phyloP scores from a whole-genome alignment of 2,888 invertebrate genomes.

The Plagodis pulveraria region DNA sequence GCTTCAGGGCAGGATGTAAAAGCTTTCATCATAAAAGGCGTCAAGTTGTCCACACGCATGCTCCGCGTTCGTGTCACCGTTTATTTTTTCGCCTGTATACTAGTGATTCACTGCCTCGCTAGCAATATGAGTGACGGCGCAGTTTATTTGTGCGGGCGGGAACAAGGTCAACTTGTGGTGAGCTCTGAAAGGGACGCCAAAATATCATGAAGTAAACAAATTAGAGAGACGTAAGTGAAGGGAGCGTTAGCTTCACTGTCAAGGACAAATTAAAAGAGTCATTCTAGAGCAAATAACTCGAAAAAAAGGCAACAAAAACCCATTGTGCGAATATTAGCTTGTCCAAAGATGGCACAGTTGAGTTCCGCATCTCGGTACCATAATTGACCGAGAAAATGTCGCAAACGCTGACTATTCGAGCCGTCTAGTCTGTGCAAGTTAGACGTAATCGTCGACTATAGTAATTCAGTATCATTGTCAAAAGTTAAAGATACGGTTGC shows the following conservation, averaged over 20 bases:
- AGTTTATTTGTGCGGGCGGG: slow-evolving; percentile 44
- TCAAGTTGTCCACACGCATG: slow-evolving; percentile 12
- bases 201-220: not conserved
- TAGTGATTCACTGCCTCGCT: slow-evolving; percentile 31
- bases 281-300: no score
- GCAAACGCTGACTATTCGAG: no score
- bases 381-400: no score
- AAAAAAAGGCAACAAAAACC: no score
- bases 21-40: slow-evolving; percentile 17
- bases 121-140: slow-evolving; percentile 43
- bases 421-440: no score
- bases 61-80: slow-evolving; percentile 17
- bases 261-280: not conserved
- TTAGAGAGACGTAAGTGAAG: not conserved
- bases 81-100: slow-evolving; percentile 23
- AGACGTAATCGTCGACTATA: no score
- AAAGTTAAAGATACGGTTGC: no score
- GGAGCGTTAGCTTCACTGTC: not conserved
- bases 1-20: slow-evolving; percentile 6
- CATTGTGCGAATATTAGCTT: no score
- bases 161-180: slow-evolving; percentile 42
- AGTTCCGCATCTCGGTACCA: no score
- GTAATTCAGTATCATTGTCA: no score
- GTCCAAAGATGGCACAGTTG: no score
- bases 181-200: slow-evolving; percentile 16